Percentiles rank a stretch among this genome's conserved stretches.
Conservation (phyloP, 2,113 vertebrate genomes). For the Bubo bubo region DNA sequence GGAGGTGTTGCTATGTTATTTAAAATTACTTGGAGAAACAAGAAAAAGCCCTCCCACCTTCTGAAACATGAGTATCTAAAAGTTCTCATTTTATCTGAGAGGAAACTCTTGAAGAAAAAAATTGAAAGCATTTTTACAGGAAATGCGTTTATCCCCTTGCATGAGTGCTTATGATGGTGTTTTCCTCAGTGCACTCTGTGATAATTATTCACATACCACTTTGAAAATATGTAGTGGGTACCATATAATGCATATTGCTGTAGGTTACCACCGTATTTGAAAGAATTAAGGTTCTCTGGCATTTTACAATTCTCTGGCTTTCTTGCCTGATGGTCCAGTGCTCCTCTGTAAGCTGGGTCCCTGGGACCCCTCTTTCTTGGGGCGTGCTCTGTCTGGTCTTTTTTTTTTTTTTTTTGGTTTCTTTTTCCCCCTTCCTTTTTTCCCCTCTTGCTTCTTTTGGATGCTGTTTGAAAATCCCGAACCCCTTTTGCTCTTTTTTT, state of each 20-base stretch:
- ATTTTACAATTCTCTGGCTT: background rate
- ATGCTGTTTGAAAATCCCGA: background rate
- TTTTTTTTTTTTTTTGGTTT: background rate
- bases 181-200: background rate
- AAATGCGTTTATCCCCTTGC: background rate
- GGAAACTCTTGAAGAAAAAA: background rate
- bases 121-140: background rate
- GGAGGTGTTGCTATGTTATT: background rate
- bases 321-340: background rate
- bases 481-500: background rate
- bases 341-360: background rate
- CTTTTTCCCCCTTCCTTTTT: background rate
- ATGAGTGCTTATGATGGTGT: background rate
- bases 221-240: background rate
- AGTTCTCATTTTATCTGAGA: background rate
- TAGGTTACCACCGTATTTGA: background rate
- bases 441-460: background rate
- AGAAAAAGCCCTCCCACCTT: background rate
- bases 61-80: background rate
- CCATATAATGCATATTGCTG: background rate
- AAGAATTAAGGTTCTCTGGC: background rate
- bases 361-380: background rate
- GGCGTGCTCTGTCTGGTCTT: background rate
- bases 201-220: background rate
- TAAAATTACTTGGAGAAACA: background rate